phyloP scores from a whole-genome alignment of 2,113 vertebrate species.

The Melanocharis versteri region DNA sequence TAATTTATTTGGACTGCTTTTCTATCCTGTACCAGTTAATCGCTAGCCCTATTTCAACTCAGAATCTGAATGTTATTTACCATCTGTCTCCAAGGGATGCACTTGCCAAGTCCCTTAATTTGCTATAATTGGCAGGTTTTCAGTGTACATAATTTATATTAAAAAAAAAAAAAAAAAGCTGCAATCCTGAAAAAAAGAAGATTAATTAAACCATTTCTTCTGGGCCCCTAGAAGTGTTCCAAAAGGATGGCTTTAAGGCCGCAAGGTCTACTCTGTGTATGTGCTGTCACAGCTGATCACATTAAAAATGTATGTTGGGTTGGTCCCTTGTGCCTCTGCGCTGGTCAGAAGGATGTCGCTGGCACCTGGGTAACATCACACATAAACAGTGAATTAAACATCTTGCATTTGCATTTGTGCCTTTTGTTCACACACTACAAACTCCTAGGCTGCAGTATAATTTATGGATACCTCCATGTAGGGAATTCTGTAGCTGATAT shows the following conservation, averaged over 20 bases:
- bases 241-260: constrained; percentile 74
- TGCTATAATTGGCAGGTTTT: constrained; percentile 83
- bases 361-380: constrained; percentile 79
- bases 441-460: constrained; percentile 66
- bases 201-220: constrained; percentile 80
- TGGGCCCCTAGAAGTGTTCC: constrained; percentile 74
- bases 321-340: constrained; percentile 69
- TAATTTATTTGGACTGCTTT: constrained; percentile 72
- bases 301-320: constrained; percentile 80
- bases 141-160: constrained; percentile 82
- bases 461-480: constrained; percentile 76
- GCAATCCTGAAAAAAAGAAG: constrained; percentile 73
- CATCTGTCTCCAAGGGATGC: constrained; percentile 79
- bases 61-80: constrained; percentile 82
- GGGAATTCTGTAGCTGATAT: constrained; percentile 72
- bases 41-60: constrained; percentile 76
- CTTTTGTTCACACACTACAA: constrained; percentile 76
- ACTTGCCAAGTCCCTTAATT: constrained; percentile 82
- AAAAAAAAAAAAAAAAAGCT: constrained; percentile 48
- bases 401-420: constrained; percentile 73
- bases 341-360: constrained; percentile 76
- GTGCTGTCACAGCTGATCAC: constrained; percentile 77
- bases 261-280: constrained; percentile 73
- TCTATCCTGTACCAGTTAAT: constrained; percentile 73
- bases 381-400: constrained; percentile 77